Evolutionary conservation across 35 echinoderm and acorn worm species (phyloP).

Genomic region (Ophiothrix spiculata): DNA sequence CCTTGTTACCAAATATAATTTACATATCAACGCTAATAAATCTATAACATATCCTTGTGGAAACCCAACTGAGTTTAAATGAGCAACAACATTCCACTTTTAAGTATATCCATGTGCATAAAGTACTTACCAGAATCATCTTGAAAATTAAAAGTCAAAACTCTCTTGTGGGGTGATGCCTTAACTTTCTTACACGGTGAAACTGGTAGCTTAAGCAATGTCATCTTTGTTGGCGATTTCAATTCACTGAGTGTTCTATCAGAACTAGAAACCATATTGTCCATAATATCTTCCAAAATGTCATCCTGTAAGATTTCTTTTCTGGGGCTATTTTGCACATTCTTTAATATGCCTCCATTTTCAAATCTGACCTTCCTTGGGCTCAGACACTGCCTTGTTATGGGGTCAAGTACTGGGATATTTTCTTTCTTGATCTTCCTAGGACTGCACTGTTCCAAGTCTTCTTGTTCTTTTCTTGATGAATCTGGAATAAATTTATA

Average conservation of each 20-base stretch:
- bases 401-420: not conserved
- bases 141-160: not conserved
- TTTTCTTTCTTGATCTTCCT: slow-evolving; percentile 39
- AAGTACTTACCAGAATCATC: slow-evolving; percentile 1
- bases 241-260: not conserved
- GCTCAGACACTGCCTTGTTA: not conserved
- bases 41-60: no score
- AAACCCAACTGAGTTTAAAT: no score
- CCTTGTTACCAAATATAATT: no score
- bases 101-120: no score
- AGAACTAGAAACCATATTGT: not conserved
- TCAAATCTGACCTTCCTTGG: not conserved
- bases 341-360: not conserved
- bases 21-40: no score
- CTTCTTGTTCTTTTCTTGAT: slow-evolving; percentile 5
- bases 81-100: no score
- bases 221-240: not conserved
- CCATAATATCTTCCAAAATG: not conserved
- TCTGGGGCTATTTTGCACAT: not conserved
- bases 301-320: not conserved
- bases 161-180: not conserved
- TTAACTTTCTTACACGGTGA: not conserved
- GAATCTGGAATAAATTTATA: no score
- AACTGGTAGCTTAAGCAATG: not conserved
- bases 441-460: slow-evolving; percentile 9